Conservation (phyloP, 1,140 invertebrate genomes). For the Acromyrmex heyeri region DNA sequence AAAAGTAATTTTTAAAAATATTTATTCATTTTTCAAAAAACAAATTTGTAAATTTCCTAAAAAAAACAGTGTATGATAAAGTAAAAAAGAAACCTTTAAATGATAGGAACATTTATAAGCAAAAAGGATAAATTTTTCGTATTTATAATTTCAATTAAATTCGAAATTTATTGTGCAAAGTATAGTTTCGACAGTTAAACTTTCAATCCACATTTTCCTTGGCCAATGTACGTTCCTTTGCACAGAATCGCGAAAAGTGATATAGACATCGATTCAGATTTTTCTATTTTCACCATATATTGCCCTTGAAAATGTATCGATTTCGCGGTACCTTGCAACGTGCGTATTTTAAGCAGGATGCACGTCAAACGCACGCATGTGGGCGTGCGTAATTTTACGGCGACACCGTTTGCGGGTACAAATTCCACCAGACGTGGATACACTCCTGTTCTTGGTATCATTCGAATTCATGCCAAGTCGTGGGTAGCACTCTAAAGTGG, state of each 20-base stretch:
- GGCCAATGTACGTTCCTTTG: background rate
- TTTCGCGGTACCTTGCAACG: background rate
- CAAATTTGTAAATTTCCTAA: too few species aligned
- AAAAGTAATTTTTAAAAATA: too few species aligned
- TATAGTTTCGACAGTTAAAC: background rate
- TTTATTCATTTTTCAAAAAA: too few species aligned
- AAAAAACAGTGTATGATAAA: too few species aligned
- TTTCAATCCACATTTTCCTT: background rate
- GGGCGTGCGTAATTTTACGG: background rate
- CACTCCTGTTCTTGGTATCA: background rate
- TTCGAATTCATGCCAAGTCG: background rate
- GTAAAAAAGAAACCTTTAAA: too few species aligned
- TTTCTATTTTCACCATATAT: background rate
- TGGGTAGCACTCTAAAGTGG: conserved; percentile 51
- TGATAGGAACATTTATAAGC: too few species aligned
- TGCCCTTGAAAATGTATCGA: conserved; percentile 28
- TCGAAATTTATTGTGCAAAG: background rate
- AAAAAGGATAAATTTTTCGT: background rate
- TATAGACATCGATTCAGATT: background rate
- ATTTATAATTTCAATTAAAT: background rate
- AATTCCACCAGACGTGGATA: conserved; percentile 38
- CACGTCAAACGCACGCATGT: background rate
- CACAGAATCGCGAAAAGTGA: background rate
- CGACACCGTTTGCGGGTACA: conserved; percentile 12
- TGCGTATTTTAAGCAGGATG: background rate